A percentile compares a stretch with the other conserved stretches of the same genome.
Conservation (phyloP, 2,888 invertebrate species). For the Lochmaea capreae region DNA sequence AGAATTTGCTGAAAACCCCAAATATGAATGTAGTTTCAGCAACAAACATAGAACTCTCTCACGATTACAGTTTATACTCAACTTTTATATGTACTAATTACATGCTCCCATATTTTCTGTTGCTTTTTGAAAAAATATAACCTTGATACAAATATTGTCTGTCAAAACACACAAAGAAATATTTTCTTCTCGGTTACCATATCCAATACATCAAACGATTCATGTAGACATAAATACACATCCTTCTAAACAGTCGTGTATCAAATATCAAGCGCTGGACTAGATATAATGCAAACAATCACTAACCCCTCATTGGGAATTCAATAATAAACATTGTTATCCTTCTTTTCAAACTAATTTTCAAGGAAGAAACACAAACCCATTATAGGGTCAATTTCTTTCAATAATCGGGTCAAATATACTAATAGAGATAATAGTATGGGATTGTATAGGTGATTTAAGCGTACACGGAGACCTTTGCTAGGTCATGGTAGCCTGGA, state of each 20-base stretch:
- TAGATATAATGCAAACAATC: not conserved
- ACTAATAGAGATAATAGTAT: too few relatives aligned
- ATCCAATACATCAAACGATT: not conserved
- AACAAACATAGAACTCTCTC: too few relatives aligned
- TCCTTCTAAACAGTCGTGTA: not conserved
- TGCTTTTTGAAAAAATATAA: not conserved
- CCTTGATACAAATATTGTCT: not conserved
- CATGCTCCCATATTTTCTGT: too few relatives aligned
- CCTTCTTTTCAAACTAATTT: conserved; percentile 4
- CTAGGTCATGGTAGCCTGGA: too few relatives aligned
- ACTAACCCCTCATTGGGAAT: not conserved
- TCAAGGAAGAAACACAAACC: not conserved
- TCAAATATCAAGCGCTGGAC: not conserved
- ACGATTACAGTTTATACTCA: too few relatives aligned
- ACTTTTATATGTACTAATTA: too few relatives aligned
- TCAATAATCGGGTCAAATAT: not conserved
- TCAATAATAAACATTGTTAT: conserved; percentile 4
- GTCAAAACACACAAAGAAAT: not conserved
- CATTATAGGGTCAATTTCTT: not conserved
- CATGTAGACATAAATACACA: conserved; percentile 1
- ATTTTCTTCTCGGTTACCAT: not conserved
- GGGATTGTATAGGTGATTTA: too few relatives aligned
- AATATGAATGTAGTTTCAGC: too few relatives aligned
- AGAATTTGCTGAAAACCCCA: too few relatives aligned
- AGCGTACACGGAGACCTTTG: too few relatives aligned